Evolutionary conservation across 2,113 vertebrate genomes (phyloP), one percentile per base, ranked within the genome.

Genomic region (Antechinus flavipes): DNA sequence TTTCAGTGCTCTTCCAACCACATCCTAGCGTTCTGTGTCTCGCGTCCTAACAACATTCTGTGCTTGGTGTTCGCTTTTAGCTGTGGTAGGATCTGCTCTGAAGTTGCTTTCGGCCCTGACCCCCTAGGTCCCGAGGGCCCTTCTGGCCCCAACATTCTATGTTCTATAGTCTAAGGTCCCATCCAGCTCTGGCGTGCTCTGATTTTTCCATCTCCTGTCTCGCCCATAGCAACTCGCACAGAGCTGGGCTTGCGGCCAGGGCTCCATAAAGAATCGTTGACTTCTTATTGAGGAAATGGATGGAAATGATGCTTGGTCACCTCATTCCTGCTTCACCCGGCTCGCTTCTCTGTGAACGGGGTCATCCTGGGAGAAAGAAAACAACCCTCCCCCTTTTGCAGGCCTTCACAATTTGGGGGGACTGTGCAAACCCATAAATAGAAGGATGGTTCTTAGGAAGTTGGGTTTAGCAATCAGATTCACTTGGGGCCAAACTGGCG

Each of bases 401-500:
- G n/a, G n/a, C 68, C 68, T 42, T 84, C n/a, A 84, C 68, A 11
- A 84, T 84, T 84, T 84, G 8, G 68, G n/a, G 68, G 68, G 68
- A 84, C 68, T 6, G 19, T 1, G 2, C 35, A 42, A 84, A 84
- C 68, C n/a, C n/a, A 84, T 84, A 84, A 84, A 84, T 42, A 84
- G 68, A 84, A 68, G 30, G 68, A 42, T 84, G 68, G 35, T 84
- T 84, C 68, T 84, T 84, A 84, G 68, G 68, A 84, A 42, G 68
- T 84, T 84, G 68, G n/a, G 68, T 84, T 84, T 42, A 84, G n/a
- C 68, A 42, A 84, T 84, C 68, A 42, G 68, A 84, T 42, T 84
- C 68, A 84, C 68, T 84, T 84, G 68, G 68, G 68, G 68, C 68
- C 68, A 84, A 84, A 84, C 68, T 84, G 68, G 68, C n/a, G 68